These are phyloP conservation scores for Chromis chromis DNA, from an alignment of 2,797 vertebrate species.

Conservation along the genomic window DNA sequence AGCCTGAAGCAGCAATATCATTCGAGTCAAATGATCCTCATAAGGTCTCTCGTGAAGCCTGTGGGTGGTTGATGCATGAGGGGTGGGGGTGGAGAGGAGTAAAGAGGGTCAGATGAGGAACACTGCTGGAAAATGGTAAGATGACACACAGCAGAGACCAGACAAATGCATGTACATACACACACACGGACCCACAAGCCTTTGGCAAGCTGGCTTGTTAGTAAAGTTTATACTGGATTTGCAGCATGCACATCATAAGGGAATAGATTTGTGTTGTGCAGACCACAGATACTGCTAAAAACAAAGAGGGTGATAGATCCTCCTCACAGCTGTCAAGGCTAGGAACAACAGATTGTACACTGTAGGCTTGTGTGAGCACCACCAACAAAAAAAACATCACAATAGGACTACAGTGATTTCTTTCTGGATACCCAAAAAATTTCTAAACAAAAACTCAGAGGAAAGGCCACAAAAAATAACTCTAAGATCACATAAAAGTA, in stretches of 20 bases:
- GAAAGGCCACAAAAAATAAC: not conserved
- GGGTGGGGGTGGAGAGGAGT: slow-evolving; percentile 27
- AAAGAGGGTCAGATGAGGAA: slow-evolving; percentile 54
- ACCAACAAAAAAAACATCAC: slow-evolving; percentile 19
- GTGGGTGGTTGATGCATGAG: slow-evolving; percentile 50
- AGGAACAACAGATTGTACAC: slow-evolving; percentile 18
- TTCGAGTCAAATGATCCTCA: slow-evolving; percentile 82
- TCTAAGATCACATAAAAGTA: not conserved
- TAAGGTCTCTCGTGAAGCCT: slow-evolving; percentile 65
- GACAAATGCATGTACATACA: slow-evolving; percentile 1
- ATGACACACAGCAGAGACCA: slow-evolving; percentile 17
- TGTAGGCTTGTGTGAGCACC: slow-evolving; percentile 14
- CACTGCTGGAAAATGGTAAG: slow-evolving; percentile 38
- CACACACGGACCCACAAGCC: not conserved
- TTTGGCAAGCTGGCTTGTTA: slow-evolving; percentile 52
- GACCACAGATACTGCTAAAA: slow-evolving; percentile 29
- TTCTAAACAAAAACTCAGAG: slow-evolving; percentile 17
- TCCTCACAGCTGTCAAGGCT: slow-evolving; percentile 24
- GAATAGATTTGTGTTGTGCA: slow-evolving; percentile 26
- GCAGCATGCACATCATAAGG: slow-evolving; percentile 27
- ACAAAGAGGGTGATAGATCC: slow-evolving; percentile 26
- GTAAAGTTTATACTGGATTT: slow-evolving; percentile 39
- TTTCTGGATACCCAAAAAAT: slow-evolving; percentile 14
- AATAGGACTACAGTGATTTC: slow-evolving; percentile 18
- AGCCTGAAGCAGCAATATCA: slow-evolving; percentile 69